Base-by-base conservation (phyloP, 2,888 invertebrate genomes). In the Priocnemis perturbator region DNA sequence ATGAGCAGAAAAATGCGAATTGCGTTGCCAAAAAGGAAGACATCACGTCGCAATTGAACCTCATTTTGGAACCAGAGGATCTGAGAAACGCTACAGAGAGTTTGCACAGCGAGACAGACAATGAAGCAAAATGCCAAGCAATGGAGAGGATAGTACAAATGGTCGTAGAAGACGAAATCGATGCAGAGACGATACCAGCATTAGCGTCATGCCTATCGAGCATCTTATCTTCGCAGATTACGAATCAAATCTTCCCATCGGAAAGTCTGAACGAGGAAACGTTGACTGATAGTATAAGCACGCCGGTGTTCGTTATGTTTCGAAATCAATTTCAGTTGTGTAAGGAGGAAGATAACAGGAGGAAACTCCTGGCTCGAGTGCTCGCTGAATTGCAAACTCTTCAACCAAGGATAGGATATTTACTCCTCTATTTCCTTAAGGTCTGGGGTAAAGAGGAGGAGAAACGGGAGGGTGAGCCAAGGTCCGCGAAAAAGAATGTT, bases 401-500 rank as follows among this genome's bases (percentile, higher is more conserved):
- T 82, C 92, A 95, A 83, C 93, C 94, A 14, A 92, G 93, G 86
- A 92, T 96, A 67, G 98, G 98, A 56, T 97, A 96, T 89, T 92
- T 95, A 82, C 91, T 98, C 74, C 90, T 98, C 60, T 98, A 97
- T 90, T 98, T 96, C 90, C 91, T 97, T 77, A 97, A 96, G 92
- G 95, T 95, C 72, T 91, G 95, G 92, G 91, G 90, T 48, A 84
- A 90, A 84, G 91, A 91, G 79, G 91, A 91, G 74, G 90, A 90
- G 68, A 91, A 91, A 83, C 81, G 90, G 79, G 87, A 91, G 88
- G 83, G 90, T 30, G 86, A 91, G 73, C 89, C 81, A 55, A 86
- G 88, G 86, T 48, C 50, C 50, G 37, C 14, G 50, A 59, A 21
- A 26, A 9, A 23, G 37, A 48, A 56, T 48, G 9, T 30, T 15